Evolutionary conservation across 2,113 vertebrate genomes (phyloP).

Genomic region (Channa argus): DNA sequence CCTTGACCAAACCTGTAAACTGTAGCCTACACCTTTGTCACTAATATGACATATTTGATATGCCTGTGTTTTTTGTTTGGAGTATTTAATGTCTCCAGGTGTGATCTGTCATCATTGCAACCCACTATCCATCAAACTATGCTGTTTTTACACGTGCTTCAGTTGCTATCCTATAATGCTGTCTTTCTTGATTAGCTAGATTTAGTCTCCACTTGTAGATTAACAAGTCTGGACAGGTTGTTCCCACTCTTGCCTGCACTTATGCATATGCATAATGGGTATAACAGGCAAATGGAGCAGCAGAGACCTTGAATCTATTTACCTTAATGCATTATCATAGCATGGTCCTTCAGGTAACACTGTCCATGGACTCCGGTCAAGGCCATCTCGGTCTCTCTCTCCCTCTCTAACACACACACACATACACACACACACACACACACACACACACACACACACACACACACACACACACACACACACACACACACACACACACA

Average conservation of each 20-base stretch:
- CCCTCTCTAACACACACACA: not conserved
- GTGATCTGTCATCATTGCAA: not conserved
- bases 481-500: no score
- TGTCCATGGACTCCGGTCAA: slow-evolving; percentile 84
- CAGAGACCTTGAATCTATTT: slow-evolving; percentile 82
- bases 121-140: not conserved
- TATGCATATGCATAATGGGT: not conserved
- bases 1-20: no score
- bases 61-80: no score
- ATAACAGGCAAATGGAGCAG: not conserved
- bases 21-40: no score
- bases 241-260: not conserved
- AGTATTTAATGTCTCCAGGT: no score
- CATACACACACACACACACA: slow-evolving; percentile 13
- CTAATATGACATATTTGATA: no score
- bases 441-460: no score
- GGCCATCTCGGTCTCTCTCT: slow-evolving; percentile 60
- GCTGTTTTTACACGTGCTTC: not conserved
- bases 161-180: not conserved
- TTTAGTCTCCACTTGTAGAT: not conserved
- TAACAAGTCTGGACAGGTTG: slow-evolving; percentile 15
- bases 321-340: slow-evolving; percentile 60
- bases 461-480: not conserved
- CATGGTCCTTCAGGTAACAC: slow-evolving; percentile 58
- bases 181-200: slow-evolving; percentile 16